Conservation (phyloP, 2,113 vertebrate species). For the Paedocypris sp. region DNA sequence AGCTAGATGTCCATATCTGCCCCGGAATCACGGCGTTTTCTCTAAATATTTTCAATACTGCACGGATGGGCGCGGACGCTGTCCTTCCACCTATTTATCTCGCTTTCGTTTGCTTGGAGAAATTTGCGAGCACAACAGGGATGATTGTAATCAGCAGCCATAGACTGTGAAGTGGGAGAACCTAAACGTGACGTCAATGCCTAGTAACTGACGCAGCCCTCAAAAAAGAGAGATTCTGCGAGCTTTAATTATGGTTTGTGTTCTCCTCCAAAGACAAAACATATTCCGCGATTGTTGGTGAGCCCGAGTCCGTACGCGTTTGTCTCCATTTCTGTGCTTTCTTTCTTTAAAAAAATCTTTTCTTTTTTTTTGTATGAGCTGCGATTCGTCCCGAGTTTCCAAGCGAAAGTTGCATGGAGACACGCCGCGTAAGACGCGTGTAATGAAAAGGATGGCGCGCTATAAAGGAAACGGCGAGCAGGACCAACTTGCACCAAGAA, state of each 20-base stretch:
- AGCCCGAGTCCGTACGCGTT: background rate
- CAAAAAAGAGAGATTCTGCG: constrained; percentile 72
- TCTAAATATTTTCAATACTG: no score
- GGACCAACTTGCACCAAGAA: constrained; percentile 17
- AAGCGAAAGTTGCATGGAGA: constrained; percentile 52
- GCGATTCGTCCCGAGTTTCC: constrained; percentile 46
- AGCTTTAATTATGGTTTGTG: constrained; percentile 69
- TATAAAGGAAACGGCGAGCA: constrained; percentile 15
- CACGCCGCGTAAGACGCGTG: constrained; percentile 34
- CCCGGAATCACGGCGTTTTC: no score
- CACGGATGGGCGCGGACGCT: no score
- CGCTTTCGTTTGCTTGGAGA: constrained; percentile 34
- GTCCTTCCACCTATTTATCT: constrained; percentile 20
- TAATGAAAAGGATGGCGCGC: constrained; percentile 35
- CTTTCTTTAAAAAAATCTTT: no score
- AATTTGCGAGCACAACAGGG: constrained; percentile 55
- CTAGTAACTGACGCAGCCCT: constrained; percentile 75
- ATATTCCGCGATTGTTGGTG: background rate
- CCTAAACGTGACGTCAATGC: constrained; percentile 69
- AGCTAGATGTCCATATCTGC: no score
- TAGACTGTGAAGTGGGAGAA: constrained; percentile 91
- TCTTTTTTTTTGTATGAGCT: constrained; percentile 23
- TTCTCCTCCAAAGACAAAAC: constrained; percentile 23
- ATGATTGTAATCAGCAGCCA: constrained; percentile 76
- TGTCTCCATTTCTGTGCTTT: background rate